Percentiles rank a stretch among this genome's conserved stretches.
phyloP scores from a whole-genome alignment of 2,797 vertebrate species.

The Acropternis orthonyx region DNA sequence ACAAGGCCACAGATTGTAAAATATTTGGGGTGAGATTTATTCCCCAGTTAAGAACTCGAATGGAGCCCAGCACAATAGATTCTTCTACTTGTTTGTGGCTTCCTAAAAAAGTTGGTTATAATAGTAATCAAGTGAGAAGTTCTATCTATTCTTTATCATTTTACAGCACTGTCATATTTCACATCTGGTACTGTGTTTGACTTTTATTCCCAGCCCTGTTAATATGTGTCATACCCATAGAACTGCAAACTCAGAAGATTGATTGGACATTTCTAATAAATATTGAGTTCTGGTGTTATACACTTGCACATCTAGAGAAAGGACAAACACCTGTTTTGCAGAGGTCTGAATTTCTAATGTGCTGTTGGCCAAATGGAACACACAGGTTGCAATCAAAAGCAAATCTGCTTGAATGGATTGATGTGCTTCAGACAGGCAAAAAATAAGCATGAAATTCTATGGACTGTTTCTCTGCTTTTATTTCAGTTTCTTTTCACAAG shows the following conservation, averaged over 20 bases:
- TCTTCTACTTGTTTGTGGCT: neutral
- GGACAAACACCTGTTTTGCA: neutral
- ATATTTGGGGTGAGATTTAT: slow-evolving; percentile 20
- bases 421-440: neutral
- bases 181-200: neutral
- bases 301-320: neutral
- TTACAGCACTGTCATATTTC: neutral
- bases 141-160: neutral
- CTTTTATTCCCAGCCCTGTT: neutral
- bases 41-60: neutral
- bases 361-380: neutral
- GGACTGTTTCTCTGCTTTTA: neutral
- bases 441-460: neutral
- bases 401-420: neutral
- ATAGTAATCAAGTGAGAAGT: neutral
- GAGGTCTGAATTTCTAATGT: fast-evolving
- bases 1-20: neutral
- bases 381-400: neutral
- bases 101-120: slow-evolving; percentile 7
- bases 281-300: neutral
- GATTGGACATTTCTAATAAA: neutral
- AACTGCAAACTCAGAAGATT: neutral
- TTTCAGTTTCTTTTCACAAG: neutral
- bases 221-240: neutral
- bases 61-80: neutral